Conservation (phyloP, 2,113 vertebrate genomes). For the Hypanus sabinus region DNA sequence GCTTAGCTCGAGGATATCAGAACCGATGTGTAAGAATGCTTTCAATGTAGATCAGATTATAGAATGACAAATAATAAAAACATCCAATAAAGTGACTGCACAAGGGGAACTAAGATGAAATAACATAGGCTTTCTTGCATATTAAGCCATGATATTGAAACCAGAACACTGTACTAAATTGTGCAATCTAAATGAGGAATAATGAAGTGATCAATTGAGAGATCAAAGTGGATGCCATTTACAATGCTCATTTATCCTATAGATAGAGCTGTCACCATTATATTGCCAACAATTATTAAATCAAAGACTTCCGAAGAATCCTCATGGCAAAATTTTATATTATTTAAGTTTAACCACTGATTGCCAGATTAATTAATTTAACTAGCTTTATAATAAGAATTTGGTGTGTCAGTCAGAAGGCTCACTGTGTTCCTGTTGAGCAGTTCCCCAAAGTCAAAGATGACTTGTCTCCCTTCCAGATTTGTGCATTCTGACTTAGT, state of each 20-base stretch:
- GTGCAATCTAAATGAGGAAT: neutral
- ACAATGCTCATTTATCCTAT: neutral
- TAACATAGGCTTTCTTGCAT: neutral
- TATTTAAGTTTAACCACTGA: neutral
- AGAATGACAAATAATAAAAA: neutral
- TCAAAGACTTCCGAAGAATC: neutral
- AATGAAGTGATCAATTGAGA: neutral
- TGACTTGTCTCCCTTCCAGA: no score
- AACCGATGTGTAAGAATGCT: neutral
- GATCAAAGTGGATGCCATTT: neutral
- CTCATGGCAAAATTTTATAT: neutral
- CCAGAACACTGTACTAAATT: neutral
- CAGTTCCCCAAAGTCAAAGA: no score
- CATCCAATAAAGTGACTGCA: neutral
- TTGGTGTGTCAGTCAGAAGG: neutral
- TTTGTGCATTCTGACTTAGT: no score
- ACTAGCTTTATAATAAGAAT: neutral
- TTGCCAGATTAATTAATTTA: neutral
- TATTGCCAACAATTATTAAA: neutral
- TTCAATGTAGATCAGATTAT: neutral
- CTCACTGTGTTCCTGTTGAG: neutral
- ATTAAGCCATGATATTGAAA: neutral
- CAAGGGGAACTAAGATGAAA: neutral
- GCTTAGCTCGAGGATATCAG: neutral
- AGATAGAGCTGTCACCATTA: neutral